Evolutionary conservation across 2,797 vertebrate genomes (phyloP), one percentile per base, ranked within the genome.

Genomic region (Xenops minutus): DNA sequence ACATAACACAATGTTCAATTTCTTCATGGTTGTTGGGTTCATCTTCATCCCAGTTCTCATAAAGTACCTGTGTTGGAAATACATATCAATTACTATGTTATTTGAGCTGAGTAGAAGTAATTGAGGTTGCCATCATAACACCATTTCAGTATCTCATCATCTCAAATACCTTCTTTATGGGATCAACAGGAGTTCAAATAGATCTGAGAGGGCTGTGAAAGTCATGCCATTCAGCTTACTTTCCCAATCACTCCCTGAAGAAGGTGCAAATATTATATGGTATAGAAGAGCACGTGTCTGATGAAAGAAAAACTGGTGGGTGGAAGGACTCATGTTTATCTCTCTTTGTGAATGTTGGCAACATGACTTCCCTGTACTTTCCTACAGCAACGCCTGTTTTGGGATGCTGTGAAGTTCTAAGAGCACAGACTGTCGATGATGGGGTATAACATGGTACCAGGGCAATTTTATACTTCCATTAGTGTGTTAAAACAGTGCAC

Each of bases 11-110:
- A 3, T 98, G 98, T 95, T 99, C 99, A 6, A 92, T 85, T 37
- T 98, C 97, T 83, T 98, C 97, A 93, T 98, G 76, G 97, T 99
- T 99, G 96, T 99, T 99, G 58, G 99, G 99, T 96, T 99, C 99
- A 32, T 98, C 98, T 80, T 79, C 98, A 74, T 81, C 95, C 99
- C 99, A 99, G 72, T 98, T 98, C 92, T 98, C 98, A 97, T 96
- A 99, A 59, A 64, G 85, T 32, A 98, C 96, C 99, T 99, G 43
- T 51, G 69, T 81, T n/a, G 91, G 20, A 96, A 95, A 95, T n/a
- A 94, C 18, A 24, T 75, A 63, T 81, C 48, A 84, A 32, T 94
- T 88, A 93, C 52, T 29, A 19, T 34, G 66, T 56, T 22, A 49
- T 72, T 80, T 0, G 0, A 80, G 21, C 19, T 36, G 41, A 69